A percentile compares a stretch with the other conserved stretches of the same genome.
Evolutionary conservation across 2,113 vertebrate species (phyloP).

Genomic region (Haliaeetus leucogaster): DNA sequence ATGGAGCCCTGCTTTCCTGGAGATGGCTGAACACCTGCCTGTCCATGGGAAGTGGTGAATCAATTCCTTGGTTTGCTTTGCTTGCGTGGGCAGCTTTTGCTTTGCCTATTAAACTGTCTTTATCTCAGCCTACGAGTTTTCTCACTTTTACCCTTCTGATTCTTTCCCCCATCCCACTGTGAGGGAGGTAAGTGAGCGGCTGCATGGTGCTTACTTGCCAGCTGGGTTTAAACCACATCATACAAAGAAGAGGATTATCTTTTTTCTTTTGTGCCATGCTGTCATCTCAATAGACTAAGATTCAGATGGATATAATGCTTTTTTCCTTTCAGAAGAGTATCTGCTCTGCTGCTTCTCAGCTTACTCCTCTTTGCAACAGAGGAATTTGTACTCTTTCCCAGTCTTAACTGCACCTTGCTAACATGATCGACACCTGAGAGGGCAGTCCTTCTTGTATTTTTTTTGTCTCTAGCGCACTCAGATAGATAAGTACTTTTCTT

Average conservation of each 20-base stretch:
- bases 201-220: too few species aligned
- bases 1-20: too few species aligned
- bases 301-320: neutral
- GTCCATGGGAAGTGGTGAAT: too few species aligned
- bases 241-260: neutral
- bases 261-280: neutral
- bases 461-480: neutral
- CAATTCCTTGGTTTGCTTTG: too few species aligned
- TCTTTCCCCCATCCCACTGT: too few species aligned
- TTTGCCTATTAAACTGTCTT: too few species aligned
- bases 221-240: too few species aligned
- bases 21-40: too few species aligned
- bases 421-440: neutral
- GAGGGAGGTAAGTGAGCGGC: too few species aligned
- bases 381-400: neutral
- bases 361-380: neutral
- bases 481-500: neutral
- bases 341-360: neutral
- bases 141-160: too few species aligned
- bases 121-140: too few species aligned
- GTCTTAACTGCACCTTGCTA: neutral
- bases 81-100: too few species aligned
- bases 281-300: neutral
- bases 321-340: neutral
- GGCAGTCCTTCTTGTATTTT: neutral